Base-by-base conservation (phyloP, 1,140 invertebrate species). In the Solenopsis fugax region DNA sequence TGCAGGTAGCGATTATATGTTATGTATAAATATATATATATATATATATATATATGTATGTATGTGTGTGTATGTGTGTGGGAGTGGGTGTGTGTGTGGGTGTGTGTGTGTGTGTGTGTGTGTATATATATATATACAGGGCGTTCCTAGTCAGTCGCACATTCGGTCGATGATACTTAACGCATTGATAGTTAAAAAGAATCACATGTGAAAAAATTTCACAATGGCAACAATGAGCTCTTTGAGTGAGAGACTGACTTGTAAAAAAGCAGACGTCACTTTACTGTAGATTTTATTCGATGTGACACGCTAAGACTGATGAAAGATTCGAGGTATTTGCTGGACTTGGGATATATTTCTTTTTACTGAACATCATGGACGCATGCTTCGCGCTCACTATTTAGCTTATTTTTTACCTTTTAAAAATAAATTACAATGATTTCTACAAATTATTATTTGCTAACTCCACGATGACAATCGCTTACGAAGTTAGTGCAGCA, bases 1-100 rank as follows among this genome's bases (percentile, higher is more conserved):
- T 93, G 93, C 93, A 93, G 89, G 93, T 94, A 94, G 92, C 91
- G 86, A 93, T 92, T 93, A 93, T 92, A 60, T 41, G 34, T 29
- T 60, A 90, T 91, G 73, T 64, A 78, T 69, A 76, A 52, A 87
- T 87, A 85, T 78, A 86, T 92, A 92, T 91, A 86, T 60, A 52
- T 65, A 34, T 54, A 41, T 85, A 50, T 56, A 67, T 50, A 2
- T 29, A 2, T 29, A 2, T 29, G 29, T 29, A 2, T 29, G 29
- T 29, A 2, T 29, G 29, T 29, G 29, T 29, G 29, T 13, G 48
- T 13, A 2, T 13, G 10, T 13, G 10, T 13, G 10, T 13, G n/a
- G n/a, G n/a, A n/a, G n/a, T 29, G 29, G 0, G 29, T 29, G 29
- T 29, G 29, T 29, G 29, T 29, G 29, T 13, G 48, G n/a, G n/a